Conservation (phyloP, 2,113 vertebrate species). For the Lucifuga dentata region DNA sequence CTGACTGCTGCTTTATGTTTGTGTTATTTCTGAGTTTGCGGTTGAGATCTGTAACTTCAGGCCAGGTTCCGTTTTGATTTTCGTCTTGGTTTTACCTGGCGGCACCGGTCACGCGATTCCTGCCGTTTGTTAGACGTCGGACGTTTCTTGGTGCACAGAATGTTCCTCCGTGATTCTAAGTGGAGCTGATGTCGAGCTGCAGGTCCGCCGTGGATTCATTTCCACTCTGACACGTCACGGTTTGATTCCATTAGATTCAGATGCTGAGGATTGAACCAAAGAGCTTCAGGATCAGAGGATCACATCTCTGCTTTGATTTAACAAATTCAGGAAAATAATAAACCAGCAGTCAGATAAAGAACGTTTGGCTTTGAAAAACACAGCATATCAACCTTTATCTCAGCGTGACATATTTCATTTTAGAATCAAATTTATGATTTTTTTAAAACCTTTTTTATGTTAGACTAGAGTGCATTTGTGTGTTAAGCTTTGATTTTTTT, state of each 20-base stretch:
- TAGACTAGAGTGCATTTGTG: slow-evolving; percentile 11
- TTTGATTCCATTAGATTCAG: slow-evolving; percentile 17
- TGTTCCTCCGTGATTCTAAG: too few species aligned
- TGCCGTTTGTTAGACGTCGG: too few species aligned
- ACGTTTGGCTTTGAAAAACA: slow-evolving; percentile 1
- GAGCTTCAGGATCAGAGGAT: too few species aligned
- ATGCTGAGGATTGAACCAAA: neutral
- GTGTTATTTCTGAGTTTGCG: too few species aligned
- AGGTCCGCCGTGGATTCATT: too few species aligned
- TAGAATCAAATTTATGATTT: slow-evolving; percentile 28
- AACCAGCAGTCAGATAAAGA: neutral
- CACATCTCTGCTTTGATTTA: neutral
- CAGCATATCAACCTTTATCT: slow-evolving; percentile 18
- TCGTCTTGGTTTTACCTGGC: neutral
- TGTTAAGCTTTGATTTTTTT: neutral
- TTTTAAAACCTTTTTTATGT: slow-evolving; percentile 43
- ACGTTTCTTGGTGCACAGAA: too few species aligned
- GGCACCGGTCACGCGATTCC: too few species aligned
- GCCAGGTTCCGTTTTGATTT: neutral
- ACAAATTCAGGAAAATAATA: neutral
- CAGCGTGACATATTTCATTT: slow-evolving; percentile 27
- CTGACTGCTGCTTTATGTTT: too few species aligned
- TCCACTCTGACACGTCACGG: too few species aligned
- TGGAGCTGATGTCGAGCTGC: too few species aligned
- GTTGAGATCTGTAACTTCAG: too few species aligned